Evolutionary conservation across 2,797 vertebrate species (phyloP).

Genomic region (Pipistrellus kuhlii): DNA sequence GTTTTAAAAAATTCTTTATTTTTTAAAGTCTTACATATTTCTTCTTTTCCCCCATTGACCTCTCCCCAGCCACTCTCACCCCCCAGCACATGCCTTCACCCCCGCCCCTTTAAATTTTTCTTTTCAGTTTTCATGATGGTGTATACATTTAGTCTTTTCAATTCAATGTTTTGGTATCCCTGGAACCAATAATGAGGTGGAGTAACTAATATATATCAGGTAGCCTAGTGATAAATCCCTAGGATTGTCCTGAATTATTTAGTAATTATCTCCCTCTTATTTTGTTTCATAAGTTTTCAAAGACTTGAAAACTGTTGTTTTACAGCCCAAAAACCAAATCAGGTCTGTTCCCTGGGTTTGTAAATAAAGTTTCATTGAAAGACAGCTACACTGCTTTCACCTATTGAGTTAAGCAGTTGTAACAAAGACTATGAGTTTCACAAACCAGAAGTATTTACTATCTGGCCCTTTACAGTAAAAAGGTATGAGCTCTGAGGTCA

Average conservation of each 20-base stretch:
- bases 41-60: too few relatives aligned
- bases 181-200: background rate
- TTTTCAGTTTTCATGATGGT: background rate
- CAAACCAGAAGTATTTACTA: background rate
- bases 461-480: background rate
- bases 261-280: background rate
- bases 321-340: background rate
- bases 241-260: background rate
- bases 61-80: too few relatives aligned
- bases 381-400: background rate
- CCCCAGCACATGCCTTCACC: too few relatives aligned
- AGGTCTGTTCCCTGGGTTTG: background rate
- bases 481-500: background rate
- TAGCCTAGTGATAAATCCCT: background rate
- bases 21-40: too few relatives aligned
- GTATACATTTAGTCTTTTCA: background rate
- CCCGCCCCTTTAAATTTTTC: background rate
- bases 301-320: background rate
- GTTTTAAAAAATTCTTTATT: too few relatives aligned
- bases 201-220: background rate
- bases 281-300: background rate
- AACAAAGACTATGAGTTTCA: background rate
- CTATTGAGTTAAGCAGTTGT: background rate
- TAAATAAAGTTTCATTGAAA: slow-evolving; percentile 13
- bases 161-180: background rate